Conservation (phyloP, 2,797 vertebrate species). For the Myoxocephalus aenaeus region DNA sequence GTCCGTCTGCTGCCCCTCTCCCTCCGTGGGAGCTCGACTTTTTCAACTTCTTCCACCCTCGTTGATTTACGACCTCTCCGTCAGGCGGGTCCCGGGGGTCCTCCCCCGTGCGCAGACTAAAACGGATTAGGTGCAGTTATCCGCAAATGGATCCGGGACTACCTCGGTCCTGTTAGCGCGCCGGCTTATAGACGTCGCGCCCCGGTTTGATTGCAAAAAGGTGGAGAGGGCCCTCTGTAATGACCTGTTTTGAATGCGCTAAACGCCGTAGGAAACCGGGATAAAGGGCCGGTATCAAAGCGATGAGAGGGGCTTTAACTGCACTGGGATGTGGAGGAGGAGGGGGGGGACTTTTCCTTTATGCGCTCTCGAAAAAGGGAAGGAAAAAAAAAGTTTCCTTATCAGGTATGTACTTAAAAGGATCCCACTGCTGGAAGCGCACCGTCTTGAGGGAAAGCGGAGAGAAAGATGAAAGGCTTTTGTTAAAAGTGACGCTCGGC, state of each 20-base stretch:
- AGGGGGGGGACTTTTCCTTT: slow-evolving; percentile 84
- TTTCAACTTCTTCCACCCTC: slow-evolving; percentile 67
- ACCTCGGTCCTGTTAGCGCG: slow-evolving; percentile 56
- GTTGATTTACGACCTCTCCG: slow-evolving; percentile 80
- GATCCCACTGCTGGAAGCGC: slow-evolving; percentile 87
- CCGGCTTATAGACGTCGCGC: slow-evolving; percentile 27
- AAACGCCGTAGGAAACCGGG: slow-evolving; percentile 79
- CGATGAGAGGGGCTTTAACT: slow-evolving; percentile 72
- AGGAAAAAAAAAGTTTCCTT: slow-evolving; percentile 84
- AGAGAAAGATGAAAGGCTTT: slow-evolving; percentile 94
- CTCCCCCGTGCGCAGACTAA: slow-evolving; percentile 70
- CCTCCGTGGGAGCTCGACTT: slow-evolving; percentile 71
- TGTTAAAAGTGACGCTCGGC: slow-evolving; percentile 91
- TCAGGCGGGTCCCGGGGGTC: slow-evolving; percentile 74
- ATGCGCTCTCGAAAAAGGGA: slow-evolving; percentile 71
- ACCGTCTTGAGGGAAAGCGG: slow-evolving; percentile 87
- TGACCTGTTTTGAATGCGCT: slow-evolving; percentile 83
- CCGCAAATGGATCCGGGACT: slow-evolving; percentile 79
- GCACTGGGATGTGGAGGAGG: slow-evolving; percentile 46
- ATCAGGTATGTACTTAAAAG: slow-evolving; percentile 96
- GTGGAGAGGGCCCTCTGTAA: slow-evolving; percentile 77
- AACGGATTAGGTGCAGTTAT: slow-evolving; percentile 83
- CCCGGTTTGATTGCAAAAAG: slow-evolving; percentile 72
- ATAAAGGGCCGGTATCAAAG: slow-evolving; percentile 82
- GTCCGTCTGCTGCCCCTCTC: slow-evolving; percentile 56